These are phyloP conservation scores for Tupiocoris notatus DNA, from an alignment of 2,888 invertebrate species.

Conservation along the genomic window DNA sequence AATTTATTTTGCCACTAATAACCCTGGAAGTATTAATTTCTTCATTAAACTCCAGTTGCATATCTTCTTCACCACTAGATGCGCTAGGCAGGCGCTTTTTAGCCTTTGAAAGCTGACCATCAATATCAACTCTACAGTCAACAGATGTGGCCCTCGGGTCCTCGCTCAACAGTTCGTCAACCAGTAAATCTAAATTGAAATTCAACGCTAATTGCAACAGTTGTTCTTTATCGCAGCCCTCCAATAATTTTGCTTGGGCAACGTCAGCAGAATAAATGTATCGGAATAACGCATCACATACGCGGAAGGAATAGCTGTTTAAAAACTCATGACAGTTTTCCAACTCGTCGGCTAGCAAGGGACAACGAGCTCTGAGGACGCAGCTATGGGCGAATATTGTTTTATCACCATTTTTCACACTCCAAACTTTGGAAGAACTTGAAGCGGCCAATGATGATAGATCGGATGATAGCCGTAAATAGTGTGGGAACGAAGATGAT, in stretches of 20 bases:
- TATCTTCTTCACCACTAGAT: not conserved
- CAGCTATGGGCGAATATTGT: constrained; percentile 1
- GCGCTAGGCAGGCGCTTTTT: not conserved
- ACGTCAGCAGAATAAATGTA: constrained; percentile 30
- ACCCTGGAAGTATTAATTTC: not conserved
- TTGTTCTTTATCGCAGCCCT: not conserved
- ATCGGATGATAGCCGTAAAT: constrained; percentile 5
- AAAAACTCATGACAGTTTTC: constrained; percentile 9
- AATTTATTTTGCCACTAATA: no score
- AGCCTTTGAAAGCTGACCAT: not conserved
- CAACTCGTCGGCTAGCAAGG: not conserved
- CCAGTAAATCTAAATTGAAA: not conserved
- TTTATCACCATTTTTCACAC: not conserved
- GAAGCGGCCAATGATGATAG: not conserved
- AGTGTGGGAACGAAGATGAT: not conserved
- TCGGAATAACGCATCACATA: constrained; percentile 5
- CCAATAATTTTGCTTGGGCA: not conserved
- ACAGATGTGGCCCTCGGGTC: not conserved
- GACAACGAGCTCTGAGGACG: constrained; percentile 8
- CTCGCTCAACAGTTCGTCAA: not conserved
- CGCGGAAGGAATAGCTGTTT: not conserved
- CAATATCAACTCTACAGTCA: not conserved
- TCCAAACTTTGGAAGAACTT: not conserved
- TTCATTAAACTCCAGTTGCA: not conserved
- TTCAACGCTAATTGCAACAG: not conserved